Evolutionary conservation across 53 echinoderm and acorn worm genomes (phyloP).

Genomic region (Pentamera pediparva): DNA sequence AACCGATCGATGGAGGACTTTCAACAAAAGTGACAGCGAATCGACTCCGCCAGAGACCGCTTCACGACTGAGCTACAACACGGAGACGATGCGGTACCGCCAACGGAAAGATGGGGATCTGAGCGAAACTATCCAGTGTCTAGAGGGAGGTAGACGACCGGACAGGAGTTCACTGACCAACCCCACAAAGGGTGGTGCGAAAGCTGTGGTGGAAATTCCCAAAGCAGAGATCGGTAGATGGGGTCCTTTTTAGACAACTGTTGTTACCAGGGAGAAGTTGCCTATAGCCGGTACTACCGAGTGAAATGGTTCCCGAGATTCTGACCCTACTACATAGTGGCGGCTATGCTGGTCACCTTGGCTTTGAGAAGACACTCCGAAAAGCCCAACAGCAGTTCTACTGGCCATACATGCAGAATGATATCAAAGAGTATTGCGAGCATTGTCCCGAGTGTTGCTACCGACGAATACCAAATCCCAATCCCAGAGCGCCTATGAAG

Average conservation of each 20-base stretch:
- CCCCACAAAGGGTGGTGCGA: not conserved
- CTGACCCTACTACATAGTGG: not conserved
- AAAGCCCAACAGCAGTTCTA: not conserved
- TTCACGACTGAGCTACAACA: not conserved
- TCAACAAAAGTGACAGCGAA: not conserved
- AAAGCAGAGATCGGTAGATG: not conserved
- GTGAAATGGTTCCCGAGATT: not conserved
- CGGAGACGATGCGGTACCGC: not conserved
- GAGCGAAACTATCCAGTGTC: not conserved
- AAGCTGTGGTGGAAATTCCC: constrained; percentile 17
- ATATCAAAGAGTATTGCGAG: constrained; percentile 16
- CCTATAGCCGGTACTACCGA: not conserved
- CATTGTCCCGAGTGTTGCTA: not conserved
- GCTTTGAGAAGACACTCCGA: constrained; percentile 18
- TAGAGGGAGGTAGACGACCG: not conserved
- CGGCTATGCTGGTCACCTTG: constrained; percentile 32
- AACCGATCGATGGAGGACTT: too few species aligned
- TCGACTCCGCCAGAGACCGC: not conserved
- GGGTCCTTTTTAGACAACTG: not conserved
- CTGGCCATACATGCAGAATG: constrained; percentile 38
- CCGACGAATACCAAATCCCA: not conserved
- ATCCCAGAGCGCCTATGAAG: constrained; percentile 11
- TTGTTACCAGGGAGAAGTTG: not conserved
- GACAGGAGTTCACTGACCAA: not conserved
- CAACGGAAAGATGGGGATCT: not conserved